Evolutionary conservation across 2,797 vertebrate genomes (phyloP).

Genomic region (Chrysocyon brachyurus): DNA sequence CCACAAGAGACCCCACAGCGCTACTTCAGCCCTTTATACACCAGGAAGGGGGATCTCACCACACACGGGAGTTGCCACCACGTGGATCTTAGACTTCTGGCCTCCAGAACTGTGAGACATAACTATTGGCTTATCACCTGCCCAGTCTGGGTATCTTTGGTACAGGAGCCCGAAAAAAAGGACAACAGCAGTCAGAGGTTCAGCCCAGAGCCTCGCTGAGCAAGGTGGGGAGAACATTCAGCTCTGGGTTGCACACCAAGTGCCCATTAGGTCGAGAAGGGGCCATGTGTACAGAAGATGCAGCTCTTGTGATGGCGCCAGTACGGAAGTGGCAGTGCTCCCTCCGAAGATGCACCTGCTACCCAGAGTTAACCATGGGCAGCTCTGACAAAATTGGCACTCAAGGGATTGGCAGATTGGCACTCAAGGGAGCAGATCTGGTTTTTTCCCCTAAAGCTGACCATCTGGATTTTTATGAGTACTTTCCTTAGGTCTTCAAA

Average conservation of each 20-base stretch:
- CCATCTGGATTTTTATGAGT: background rate
- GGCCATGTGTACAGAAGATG: fast-evolving
- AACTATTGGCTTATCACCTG: no score
- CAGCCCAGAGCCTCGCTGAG: background rate
- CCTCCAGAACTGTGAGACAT: background rate
- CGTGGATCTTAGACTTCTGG: background rate
- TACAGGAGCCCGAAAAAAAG: background rate
- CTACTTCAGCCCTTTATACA: fast-evolving
- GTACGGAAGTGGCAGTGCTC: no score
- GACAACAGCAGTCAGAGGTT: background rate
- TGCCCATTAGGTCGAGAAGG: background rate
- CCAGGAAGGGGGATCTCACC: background rate
- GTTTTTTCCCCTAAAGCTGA: background rate
- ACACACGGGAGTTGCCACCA: background rate
- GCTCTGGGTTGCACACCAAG: no score
- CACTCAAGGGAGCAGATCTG: no score
- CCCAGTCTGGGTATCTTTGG: background rate
- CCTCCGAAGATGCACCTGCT: background rate
- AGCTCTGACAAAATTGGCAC: fast-evolving
- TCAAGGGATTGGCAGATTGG: no score
- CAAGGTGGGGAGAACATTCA: fast-evolving
- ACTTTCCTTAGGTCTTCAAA: background rate
- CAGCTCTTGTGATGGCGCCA: fast-evolving
- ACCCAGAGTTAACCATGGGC: fast-evolving
- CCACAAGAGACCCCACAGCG: background rate